These are phyloP conservation scores for Leuctra nigra DNA, from an alignment of 2,888 invertebrate species.

Conservation along the genomic window DNA sequence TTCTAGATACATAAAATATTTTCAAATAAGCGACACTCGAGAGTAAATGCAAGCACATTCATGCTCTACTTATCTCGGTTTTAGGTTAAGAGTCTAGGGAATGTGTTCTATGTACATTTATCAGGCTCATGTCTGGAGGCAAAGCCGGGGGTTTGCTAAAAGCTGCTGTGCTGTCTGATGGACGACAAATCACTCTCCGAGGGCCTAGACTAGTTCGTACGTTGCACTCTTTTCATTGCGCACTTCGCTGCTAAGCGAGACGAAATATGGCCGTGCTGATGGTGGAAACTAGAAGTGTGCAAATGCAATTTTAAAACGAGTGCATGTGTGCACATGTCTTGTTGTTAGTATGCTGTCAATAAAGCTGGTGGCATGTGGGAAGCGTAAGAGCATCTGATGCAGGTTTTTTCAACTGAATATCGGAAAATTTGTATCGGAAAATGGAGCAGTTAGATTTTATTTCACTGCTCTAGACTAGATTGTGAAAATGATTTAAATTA, in stretches of 20 bases:
- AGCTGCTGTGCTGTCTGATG: conserved; percentile 22
- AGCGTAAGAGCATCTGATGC: too few species aligned
- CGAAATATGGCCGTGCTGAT: background rate
- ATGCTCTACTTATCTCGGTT: background rate
- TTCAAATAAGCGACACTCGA: too few species aligned
- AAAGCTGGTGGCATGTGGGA: too few species aligned
- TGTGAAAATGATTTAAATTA: too few species aligned
- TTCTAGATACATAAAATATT: too few species aligned
- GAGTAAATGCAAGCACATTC: background rate
- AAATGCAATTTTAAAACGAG: background rate
- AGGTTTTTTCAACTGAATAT: too few species aligned
- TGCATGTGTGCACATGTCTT: too few species aligned
- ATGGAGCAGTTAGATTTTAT: too few species aligned
- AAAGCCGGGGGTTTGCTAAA: conserved; percentile 20
- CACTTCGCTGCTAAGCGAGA: background rate
- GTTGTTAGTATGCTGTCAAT: too few species aligned
- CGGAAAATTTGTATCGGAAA: too few species aligned
- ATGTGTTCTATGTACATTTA: background rate
- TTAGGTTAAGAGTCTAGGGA: background rate
- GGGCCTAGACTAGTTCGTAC: background rate
- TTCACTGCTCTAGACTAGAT: too few species aligned
- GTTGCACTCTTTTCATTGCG: conserved; percentile 7
- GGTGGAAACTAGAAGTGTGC: background rate
- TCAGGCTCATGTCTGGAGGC: background rate
- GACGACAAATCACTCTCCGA: conserved; percentile 24